Conservation (phyloP, 2,888 invertebrate genomes). For the Euplagia quadripunctaria region DNA sequence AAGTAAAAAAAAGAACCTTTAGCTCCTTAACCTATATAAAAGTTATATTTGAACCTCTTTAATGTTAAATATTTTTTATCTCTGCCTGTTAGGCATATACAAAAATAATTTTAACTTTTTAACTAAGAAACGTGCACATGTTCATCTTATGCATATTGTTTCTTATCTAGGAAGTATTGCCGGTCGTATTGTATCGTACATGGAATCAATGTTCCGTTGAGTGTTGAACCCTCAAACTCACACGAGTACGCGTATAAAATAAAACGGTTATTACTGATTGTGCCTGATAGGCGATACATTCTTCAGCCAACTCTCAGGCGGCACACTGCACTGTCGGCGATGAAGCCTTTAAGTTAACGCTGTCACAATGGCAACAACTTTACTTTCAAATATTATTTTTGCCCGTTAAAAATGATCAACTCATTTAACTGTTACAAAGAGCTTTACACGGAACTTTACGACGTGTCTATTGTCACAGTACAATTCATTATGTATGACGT, state of each 20-base stretch:
- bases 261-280: constrained; percentile 60
- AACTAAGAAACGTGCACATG: background rate
- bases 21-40: no score
- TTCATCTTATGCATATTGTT: background rate
- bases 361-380: constrained; percentile 22
- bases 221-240: constrained; percentile 41
- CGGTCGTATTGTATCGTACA: constrained; percentile 58
- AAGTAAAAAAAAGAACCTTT: no score
- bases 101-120: no score
- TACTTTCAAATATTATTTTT: background rate
- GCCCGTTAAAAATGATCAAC: background rate
- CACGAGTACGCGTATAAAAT: constrained; percentile 48
- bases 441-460: constrained; percentile 19
- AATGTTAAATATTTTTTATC: no score
- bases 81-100: no score
- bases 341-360: constrained; percentile 28
- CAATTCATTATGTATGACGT: constrained; percentile 37
- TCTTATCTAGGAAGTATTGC: constrained; percentile 8
- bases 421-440: constrained; percentile 2
- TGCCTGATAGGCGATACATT: constrained; percentile 45
- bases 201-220: constrained; percentile 58
- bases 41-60: no score
- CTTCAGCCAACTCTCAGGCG: constrained; percentile 16
- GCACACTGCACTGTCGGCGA: constrained; percentile 7
- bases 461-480: constrained; percentile 49